These are phyloP conservation scores for Tenrec ecaudatus DNA, from an alignment of 2,113 vertebrate species.

Conservation along the genomic window DNA sequence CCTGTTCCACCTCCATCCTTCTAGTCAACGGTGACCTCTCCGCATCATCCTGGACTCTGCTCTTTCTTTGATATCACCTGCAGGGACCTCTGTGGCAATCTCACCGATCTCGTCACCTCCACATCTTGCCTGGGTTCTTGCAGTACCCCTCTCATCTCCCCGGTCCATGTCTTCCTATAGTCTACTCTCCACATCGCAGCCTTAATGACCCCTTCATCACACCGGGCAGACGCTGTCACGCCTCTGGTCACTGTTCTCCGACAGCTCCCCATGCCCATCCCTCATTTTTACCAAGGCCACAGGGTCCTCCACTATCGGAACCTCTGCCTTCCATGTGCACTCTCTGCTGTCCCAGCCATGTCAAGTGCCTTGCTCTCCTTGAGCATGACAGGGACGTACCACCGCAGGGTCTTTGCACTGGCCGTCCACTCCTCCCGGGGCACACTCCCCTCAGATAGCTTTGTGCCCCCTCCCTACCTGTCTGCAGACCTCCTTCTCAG, in stretches of 20 bases:
- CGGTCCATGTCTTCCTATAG: not conserved
- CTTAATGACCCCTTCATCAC: not conserved
- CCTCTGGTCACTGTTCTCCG: not conserved
- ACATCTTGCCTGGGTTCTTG: not conserved
- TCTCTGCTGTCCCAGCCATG: not conserved
- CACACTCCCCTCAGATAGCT: not conserved
- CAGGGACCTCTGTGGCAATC: not conserved
- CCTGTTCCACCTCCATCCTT: not conserved
- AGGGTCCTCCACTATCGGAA: not conserved
- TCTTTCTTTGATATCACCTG: not conserved
- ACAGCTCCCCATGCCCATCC: not conserved
- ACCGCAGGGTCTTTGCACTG: not conserved
- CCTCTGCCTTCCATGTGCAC: not conserved
- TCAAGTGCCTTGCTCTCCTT: not conserved
- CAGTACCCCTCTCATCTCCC: not conserved
- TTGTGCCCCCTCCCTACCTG: not conserved
- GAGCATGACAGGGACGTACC: not conserved
- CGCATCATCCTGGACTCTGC: not conserved
- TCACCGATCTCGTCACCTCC: too few species aligned
- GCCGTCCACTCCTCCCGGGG: not conserved
- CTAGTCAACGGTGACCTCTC: not conserved
- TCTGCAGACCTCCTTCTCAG: not conserved
- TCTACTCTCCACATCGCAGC: not conserved
- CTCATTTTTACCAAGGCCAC: not conserved
- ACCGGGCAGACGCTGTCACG: not conserved